phyloP scores from a whole-genome alignment of 2,888 invertebrate genomes.

The Leistus spinibarbis region DNA sequence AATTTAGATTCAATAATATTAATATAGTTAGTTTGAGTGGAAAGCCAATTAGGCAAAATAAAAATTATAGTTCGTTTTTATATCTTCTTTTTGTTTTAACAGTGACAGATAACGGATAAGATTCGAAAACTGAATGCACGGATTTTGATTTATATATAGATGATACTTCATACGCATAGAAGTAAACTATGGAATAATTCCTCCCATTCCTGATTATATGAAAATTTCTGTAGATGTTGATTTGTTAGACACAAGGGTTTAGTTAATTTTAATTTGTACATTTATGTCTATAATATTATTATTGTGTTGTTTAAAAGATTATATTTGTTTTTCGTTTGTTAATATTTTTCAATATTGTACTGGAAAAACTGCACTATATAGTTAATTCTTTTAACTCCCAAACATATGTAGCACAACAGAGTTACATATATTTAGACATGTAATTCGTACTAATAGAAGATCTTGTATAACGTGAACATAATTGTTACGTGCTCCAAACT shows the following conservation, averaged over 20 bases:
- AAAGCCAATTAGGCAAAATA: no score
- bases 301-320: conserved; percentile 9
- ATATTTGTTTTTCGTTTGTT: conserved; percentile 13
- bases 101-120: not conserved
- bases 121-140: not conserved
- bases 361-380: conserved; percentile 3
- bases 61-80: conserved; percentile 1
- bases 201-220: no score
- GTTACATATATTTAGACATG: not conserved
- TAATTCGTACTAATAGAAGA: conserved; percentile 22
- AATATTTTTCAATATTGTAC: conserved; percentile 13
- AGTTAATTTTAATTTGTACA: not conserved
- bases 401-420: conserved; percentile 19
- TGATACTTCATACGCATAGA: not conserved
- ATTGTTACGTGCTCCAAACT: conserved; percentile 17
- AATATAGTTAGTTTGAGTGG: no score
- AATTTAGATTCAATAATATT: no score
- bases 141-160: not conserved
- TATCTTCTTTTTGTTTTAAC: not conserved
- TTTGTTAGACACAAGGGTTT: not conserved
- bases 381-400: not conserved
- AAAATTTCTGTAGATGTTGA: no score
- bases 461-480: not conserved
- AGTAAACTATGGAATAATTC: no score
- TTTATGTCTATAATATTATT: not conserved